phyloP scores from a whole-genome alignment of 2,113 vertebrate genomes.

The Crotalus tigris region DNA sequence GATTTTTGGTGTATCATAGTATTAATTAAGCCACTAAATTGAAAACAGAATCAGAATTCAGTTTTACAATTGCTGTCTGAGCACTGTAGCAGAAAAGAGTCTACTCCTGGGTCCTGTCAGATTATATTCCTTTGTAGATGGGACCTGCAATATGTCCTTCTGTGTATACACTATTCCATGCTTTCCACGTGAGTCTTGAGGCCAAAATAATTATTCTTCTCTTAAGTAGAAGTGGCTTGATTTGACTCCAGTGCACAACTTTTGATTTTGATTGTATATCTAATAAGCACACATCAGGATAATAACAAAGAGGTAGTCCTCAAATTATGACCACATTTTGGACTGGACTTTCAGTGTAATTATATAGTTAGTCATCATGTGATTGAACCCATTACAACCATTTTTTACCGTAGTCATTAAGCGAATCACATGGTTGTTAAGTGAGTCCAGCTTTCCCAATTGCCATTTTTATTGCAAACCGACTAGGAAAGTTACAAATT shows the following conservation, averaged over 20 bases:
- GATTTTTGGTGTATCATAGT: neutral
- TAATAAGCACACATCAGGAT: neutral
- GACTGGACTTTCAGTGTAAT: neutral
- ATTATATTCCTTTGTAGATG: neutral
- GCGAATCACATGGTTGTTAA: neutral
- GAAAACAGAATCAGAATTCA: neutral
- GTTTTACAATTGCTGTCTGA: neutral
- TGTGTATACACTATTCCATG: neutral
- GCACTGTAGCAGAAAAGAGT: neutral
- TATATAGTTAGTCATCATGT: neutral
- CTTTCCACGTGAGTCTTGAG: neutral
- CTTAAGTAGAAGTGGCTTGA: neutral
- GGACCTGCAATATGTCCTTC: neutral
- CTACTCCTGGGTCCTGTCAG: neutral
- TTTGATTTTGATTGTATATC: neutral
- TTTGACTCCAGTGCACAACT: neutral
- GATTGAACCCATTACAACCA: neutral
- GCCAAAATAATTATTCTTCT: neutral
- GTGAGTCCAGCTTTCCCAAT: neutral
- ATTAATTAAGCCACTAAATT: neutral
- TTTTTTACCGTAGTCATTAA: neutral
- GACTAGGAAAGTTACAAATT: neutral
- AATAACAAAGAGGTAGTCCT: neutral
- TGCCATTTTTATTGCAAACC: neutral
- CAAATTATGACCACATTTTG: neutral